Evolutionary conservation across 2,113 vertebrate species (phyloP).

Genomic region (Cnemophilus loriae): DNA sequence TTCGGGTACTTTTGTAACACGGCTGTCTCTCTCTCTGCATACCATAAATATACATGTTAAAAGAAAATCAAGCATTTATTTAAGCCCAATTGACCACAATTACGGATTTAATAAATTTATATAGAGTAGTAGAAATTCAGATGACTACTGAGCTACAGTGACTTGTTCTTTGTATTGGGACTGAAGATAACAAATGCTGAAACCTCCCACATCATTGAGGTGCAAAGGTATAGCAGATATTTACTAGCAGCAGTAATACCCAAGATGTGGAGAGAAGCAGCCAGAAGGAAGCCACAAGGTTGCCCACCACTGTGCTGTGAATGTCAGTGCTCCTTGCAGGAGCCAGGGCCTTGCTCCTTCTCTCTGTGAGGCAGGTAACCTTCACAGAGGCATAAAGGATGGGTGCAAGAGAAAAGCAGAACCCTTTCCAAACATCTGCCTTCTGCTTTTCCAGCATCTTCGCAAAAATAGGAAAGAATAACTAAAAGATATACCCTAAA

Average conservation of each 20-base stretch:
- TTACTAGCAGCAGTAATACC: background rate
- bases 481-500: background rate
- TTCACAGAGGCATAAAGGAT: background rate
- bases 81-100: background rate
- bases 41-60: background rate
- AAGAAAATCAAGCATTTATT: background rate
- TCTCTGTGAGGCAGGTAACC: background rate
- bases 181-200: background rate
- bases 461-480: background rate
- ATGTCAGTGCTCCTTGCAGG: background rate
- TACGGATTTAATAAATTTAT: background rate
- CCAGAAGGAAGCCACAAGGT: background rate
- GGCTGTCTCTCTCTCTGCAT: background rate
- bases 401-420: background rate
- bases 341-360: background rate
- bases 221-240: background rate
- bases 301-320: background rate
- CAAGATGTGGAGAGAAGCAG: background rate
- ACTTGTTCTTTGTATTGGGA: background rate
- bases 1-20: background rate
- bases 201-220: rapidly evolving
- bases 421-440: background rate
- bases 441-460: background rate
- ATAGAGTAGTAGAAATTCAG: background rate
- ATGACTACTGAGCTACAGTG: background rate